Conservation (phyloP, 2,888 invertebrate species). For the Dryococelus australis region DNA sequence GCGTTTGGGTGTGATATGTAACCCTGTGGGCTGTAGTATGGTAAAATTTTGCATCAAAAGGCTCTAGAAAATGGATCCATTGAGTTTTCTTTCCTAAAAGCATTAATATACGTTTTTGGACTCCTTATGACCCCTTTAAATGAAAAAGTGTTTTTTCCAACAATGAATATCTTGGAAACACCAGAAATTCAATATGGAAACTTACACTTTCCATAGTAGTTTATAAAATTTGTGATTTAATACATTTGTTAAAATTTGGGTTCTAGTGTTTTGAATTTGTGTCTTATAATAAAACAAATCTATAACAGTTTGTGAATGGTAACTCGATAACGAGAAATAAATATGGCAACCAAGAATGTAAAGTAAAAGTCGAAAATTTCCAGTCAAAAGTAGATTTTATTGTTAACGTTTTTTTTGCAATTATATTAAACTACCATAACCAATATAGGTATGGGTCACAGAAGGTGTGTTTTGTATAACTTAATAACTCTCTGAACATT, state of each 20-base stretch:
- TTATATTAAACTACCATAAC: too few relatives aligned
- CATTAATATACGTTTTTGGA: not conserved
- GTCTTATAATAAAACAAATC: not conserved
- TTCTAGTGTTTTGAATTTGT: not conserved
- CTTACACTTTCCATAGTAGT: not conserved
- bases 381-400: not conserved
- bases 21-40: not conserved
- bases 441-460: not conserved
- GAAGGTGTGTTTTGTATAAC: not conserved
- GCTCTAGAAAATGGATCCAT: not conserved
- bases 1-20: too few relatives aligned
- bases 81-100: constrained; percentile 7
- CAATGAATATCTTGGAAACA: not conserved
- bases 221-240: not conserved
- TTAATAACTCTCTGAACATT: not conserved
- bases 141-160: not conserved
- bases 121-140: not conserved
- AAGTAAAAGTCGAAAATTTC: not conserved
- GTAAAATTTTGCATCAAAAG: not conserved
- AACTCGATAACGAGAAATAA: too few relatives aligned
- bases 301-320: too few relatives aligned
- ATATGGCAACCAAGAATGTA: not conserved
- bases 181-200: not conserved
- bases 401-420: not conserved
- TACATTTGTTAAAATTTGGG: not conserved